Evolutionary conservation across 2,888 invertebrate species (phyloP).

Genomic region (Blera fallax): DNA sequence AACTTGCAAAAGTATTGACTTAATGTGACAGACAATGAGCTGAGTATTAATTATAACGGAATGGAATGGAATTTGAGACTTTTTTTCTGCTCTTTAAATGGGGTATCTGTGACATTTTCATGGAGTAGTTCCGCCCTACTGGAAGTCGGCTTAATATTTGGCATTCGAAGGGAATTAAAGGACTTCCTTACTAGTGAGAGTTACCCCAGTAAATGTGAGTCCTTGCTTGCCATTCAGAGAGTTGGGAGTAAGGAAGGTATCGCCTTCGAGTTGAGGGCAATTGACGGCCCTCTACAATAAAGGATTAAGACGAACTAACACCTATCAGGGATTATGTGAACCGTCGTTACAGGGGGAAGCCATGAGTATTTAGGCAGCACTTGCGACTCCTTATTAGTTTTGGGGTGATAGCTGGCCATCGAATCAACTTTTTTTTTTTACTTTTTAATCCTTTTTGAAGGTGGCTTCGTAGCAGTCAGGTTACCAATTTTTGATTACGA

Average conservation of each 20-base stretch:
- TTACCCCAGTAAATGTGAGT: not conserved
- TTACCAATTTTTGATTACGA: too few relatives aligned
- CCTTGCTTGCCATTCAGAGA: not conserved
- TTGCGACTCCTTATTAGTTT: too few relatives aligned
- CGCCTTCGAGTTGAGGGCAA: constrained; percentile 17
- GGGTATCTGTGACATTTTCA: constrained; percentile 14
- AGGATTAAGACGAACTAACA: constrained; percentile 24
- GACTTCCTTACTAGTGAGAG: not conserved
- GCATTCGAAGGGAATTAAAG: not conserved
- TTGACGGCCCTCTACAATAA: constrained; percentile 6
- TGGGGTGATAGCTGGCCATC: too few relatives aligned
- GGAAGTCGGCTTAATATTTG: constrained; percentile 36
- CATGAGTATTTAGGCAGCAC: not conserved
- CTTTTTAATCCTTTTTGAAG: too few relatives aligned
- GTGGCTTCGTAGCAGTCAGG: too few relatives aligned
- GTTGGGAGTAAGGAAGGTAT: not conserved
- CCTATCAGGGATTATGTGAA: not conserved
- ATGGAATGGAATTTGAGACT: constrained; percentile 49
- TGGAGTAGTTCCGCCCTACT: too few relatives aligned
- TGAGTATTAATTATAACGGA: constrained; percentile 46
- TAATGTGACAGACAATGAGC: constrained; percentile 37
- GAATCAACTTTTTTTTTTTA: too few relatives aligned
- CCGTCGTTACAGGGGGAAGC: not conserved
- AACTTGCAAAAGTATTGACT: constrained; percentile 23
- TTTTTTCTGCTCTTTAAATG: constrained; percentile 2